phyloP scores from a whole-genome alignment of 1,140 invertebrate genomes.

The Drosophila punjabiensis region DNA sequence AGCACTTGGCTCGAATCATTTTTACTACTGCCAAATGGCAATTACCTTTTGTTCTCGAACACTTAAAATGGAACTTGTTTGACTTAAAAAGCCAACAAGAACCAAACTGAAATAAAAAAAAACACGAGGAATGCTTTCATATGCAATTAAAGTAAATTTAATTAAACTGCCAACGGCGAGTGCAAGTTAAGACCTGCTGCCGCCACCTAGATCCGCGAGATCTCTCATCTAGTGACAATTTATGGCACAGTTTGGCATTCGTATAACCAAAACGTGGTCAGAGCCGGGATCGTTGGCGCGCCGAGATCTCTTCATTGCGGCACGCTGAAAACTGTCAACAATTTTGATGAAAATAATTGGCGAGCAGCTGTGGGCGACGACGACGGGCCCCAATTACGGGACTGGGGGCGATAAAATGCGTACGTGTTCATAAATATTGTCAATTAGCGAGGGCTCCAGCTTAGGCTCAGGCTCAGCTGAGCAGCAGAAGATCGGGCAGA shows the following conservation, averaged over 20 bases:
- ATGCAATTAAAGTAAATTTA: slow-evolving; percentile 78
- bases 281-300: slow-evolving; percentile 23
- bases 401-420: slow-evolving; percentile 77
- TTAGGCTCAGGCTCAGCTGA: slow-evolving; percentile 9
- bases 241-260: slow-evolving; percentile 67
- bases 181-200: slow-evolving; percentile 53
- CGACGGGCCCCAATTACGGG: slow-evolving; percentile 65
- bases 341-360: slow-evolving; percentile 85
- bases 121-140: slow-evolving; percentile 64
- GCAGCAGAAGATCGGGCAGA: slow-evolving; percentile 40
- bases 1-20: slow-evolving; percentile 24
- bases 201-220: slow-evolving; percentile 32
- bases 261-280: slow-evolving; percentile 75
- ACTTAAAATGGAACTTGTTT: slow-evolving; percentile 79
- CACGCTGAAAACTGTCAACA: slow-evolving; percentile 72
- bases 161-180: slow-evolving; percentile 54
- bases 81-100: slow-evolving; percentile 29
- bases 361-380: slow-evolving; percentile 62
- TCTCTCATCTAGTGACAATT: slow-evolving; percentile 69
- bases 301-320: slow-evolving; percentile 67
- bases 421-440: slow-evolving; percentile 85
- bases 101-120: slow-evolving; percentile 29
- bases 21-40: slow-evolving; percentile 34
- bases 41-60: slow-evolving; percentile 56
- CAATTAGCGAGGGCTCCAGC: slow-evolving; percentile 65